These are phyloP conservation scores for Bubalus kerabau DNA, from an alignment of 2,113 vertebrate genomes.

Conservation along the genomic window DNA sequence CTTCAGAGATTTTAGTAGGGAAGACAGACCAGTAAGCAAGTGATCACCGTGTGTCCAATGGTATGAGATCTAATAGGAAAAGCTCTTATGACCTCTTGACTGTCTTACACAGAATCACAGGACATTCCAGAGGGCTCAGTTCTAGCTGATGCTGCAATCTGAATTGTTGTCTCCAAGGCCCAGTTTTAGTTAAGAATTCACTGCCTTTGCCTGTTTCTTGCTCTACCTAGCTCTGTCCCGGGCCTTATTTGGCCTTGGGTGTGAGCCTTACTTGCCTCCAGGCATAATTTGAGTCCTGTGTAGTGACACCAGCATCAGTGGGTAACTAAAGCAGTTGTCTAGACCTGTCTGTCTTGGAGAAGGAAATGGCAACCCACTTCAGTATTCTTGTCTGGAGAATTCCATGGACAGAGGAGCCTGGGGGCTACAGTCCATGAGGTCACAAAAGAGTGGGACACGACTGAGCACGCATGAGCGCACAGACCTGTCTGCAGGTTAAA, in stretches of 20 bases:
- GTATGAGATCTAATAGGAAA: neutral
- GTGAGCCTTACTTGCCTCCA: neutral
- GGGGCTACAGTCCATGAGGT: neutral
- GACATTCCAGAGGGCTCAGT: accelerated
- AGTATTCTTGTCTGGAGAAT: neutral
- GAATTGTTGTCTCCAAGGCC: neutral
- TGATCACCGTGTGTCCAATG: accelerated
- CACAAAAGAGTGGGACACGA: neutral
- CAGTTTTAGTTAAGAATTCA: neutral
- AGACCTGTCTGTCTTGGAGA: neutral
- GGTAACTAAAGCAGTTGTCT: neutral
- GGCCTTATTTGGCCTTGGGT: neutral
- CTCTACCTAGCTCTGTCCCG: neutral
- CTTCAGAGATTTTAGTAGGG: neutral
- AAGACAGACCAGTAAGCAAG: neutral
- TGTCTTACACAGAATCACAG: neutral
- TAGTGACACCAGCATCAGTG: neutral
- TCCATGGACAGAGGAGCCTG: neutral
- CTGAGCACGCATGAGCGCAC: neutral
- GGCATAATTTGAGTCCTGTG: neutral
- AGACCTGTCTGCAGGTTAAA: neutral
- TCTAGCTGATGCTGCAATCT: neutral
- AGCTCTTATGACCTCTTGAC: neutral
- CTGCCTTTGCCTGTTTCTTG: neutral
- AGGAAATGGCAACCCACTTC: neutral